Evolutionary conservation across 2,888 invertebrate species (phyloP), one percentile per base, ranked within the genome.

Genomic region (Xanthia togata): DNA sequence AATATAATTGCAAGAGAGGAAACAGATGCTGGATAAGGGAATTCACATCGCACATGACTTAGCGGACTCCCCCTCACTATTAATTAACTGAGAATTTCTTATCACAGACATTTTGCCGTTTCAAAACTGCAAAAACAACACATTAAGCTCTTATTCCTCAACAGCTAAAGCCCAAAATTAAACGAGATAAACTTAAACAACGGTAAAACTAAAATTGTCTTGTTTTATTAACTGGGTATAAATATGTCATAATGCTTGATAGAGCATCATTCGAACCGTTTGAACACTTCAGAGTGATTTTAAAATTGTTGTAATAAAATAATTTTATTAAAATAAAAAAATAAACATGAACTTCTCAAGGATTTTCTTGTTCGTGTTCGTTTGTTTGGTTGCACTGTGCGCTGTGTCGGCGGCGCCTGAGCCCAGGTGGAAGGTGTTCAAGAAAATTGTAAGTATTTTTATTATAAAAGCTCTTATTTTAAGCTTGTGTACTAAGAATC

Each of bases 371-470:
- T 87, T 91, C 60, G 79, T 86, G 38, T 80, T 90, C 73, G 86
- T 85, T 64, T 87, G 88, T 70, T 65, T 87, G 72, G 63, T 90
- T 68, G 88, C 89, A 9, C n/a, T 91, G 55, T 78, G 82, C 9
- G 70, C 81, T 11, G 90, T 91, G 2, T 84, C 86, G 3, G 91
- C 89, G 12, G 90, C 92, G 11, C 92, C 92, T 1, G 89, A 89
- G 65, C 92, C 92, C 0, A 82, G 85, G 64, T 93, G 92, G 92
- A 92, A 92, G 76, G 79, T 90, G 0, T 92, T 91, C 50, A 91
- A 91, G 78, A 92, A 92, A 89, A 80, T 92, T 80, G 91, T 92
- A 84, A 84, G 85, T 87, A 50, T 55, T 47, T 60, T 4, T 26
- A 0, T 26, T 17, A 6, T 6, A 57, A 26, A 55, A 12, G 5